These are phyloP conservation scores for Pyrrhura leucotis DNA, from an alignment of 2,797 vertebrate genomes.

Conservation along the genomic window DNA sequence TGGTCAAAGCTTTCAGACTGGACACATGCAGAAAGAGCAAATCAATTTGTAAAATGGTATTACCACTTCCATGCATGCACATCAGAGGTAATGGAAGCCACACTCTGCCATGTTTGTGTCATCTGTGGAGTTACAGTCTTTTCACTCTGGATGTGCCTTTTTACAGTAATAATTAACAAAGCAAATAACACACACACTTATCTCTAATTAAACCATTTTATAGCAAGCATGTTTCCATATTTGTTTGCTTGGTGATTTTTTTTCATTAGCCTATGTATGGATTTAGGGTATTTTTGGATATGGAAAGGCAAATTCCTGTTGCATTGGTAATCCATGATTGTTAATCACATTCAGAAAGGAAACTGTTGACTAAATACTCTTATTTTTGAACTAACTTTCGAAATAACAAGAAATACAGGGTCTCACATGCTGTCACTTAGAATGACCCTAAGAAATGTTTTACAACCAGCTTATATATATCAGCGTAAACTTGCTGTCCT, in stretches of 20 bases:
- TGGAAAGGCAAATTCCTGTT: neutral
- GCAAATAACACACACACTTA: neutral
- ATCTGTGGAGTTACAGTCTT: neutral
- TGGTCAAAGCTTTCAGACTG: neutral
- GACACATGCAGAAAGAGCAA: neutral
- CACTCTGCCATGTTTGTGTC: neutral
- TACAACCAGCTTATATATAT: neutral
- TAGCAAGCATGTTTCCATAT: neutral
- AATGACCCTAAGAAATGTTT: neutral
- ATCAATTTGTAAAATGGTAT: neutral
- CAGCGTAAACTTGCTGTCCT: neutral
- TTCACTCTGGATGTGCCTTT: neutral
- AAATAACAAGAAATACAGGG: neutral
- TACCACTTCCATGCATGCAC: fast-evolving
- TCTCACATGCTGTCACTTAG: neutral
- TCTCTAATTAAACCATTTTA: neutral
- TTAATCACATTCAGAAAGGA: neutral
- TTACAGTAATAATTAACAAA: neutral
- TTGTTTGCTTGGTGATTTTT: neutral
- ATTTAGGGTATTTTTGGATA: neutral
- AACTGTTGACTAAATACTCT: neutral
- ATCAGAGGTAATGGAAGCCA: neutral
- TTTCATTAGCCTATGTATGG: neutral
- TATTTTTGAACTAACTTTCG: neutral
- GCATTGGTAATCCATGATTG: neutral